Conservation (phyloP, 2,797 vertebrate genomes). For the Anguilla megastoma region DNA sequence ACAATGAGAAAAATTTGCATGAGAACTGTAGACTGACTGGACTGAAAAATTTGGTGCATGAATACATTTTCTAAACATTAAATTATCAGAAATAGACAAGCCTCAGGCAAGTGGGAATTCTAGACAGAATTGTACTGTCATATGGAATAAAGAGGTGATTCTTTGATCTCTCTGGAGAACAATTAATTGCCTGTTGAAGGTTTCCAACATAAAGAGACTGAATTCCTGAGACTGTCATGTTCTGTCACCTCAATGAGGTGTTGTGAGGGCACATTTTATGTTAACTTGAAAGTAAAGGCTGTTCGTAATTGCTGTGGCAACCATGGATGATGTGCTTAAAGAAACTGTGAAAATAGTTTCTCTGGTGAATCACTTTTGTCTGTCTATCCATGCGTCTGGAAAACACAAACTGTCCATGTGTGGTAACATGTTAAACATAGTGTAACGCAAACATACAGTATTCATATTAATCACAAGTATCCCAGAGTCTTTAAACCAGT, state of each 20-base stretch:
- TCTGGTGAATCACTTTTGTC: conserved; percentile 1
- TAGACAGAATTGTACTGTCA: neutral
- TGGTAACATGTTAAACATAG: neutral
- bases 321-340: conserved; percentile 15
- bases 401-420: neutral
- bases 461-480: neutral
- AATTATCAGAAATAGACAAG: neutral
- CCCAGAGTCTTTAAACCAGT: conserved; percentile 2
- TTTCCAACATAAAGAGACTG: neutral
- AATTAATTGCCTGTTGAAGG: neutral
- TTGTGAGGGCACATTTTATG: neutral
- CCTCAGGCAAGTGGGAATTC: neutral
- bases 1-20: neutral
- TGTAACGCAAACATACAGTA: neutral
- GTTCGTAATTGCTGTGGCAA: neutral
- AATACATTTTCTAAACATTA: neutral
- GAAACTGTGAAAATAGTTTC: conserved; percentile 12
- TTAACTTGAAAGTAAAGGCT: neutral
- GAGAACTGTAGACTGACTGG: neutral
- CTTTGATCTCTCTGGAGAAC: neutral
- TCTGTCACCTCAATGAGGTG: neutral
- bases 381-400: neutral
- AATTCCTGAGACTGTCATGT: neutral
- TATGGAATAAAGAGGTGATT: neutral
- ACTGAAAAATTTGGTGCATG: neutral